Percentiles rank a stretch among this genome's conserved stretches.
Evolutionary conservation across 2,797 vertebrate genomes (phyloP).

Genomic region (Artibeus lituratus): DNA sequence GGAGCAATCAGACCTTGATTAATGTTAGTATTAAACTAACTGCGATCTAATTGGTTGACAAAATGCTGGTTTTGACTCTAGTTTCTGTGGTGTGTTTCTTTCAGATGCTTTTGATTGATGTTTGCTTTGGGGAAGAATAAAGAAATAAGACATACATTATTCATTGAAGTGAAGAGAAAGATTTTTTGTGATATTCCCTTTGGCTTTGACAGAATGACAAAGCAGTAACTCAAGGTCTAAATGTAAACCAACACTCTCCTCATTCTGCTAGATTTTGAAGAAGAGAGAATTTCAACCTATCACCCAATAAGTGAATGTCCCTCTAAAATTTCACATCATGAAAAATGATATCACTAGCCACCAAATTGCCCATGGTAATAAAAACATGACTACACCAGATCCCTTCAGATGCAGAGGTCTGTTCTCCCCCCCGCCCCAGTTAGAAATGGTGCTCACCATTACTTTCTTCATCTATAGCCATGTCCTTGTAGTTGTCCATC

Average conservation of each 20-base stretch:
- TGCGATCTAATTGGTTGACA: slow-evolving; percentile 74
- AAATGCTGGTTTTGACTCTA: slow-evolving; percentile 64
- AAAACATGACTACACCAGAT: neutral
- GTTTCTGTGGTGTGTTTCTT: slow-evolving; percentile 62
- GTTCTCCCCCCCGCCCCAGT: neutral
- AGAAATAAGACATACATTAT: slow-evolving; percentile 67
- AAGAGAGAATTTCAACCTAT: slow-evolving; percentile 50
- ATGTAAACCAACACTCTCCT: slow-evolving; percentile 21
- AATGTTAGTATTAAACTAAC: slow-evolving; percentile 74
- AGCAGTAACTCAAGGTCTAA: slow-evolving; percentile 45
- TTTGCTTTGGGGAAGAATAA: slow-evolving; percentile 56
- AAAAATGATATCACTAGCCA: slow-evolving; percentile 41
- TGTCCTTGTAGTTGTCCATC: neutral
- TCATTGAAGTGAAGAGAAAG: slow-evolving; percentile 55
- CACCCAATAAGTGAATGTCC: slow-evolving; percentile 37
- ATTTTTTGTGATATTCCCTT: slow-evolving; percentile 44
- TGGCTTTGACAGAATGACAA: slow-evolving; percentile 65
- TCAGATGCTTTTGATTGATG: slow-evolving; percentile 61
- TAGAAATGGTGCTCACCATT: neutral
- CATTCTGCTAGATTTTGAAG: slow-evolving; percentile 1
- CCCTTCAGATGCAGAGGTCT: neutral
- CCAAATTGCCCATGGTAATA: neutral
- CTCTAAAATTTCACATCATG: slow-evolving; percentile 34
- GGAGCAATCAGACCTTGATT: slow-evolving; percentile 75
- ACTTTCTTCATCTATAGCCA: neutral